phyloP scores from a whole-genome alignment of 1,140 invertebrate genomes.

The Plectus sambesii region DNA sequence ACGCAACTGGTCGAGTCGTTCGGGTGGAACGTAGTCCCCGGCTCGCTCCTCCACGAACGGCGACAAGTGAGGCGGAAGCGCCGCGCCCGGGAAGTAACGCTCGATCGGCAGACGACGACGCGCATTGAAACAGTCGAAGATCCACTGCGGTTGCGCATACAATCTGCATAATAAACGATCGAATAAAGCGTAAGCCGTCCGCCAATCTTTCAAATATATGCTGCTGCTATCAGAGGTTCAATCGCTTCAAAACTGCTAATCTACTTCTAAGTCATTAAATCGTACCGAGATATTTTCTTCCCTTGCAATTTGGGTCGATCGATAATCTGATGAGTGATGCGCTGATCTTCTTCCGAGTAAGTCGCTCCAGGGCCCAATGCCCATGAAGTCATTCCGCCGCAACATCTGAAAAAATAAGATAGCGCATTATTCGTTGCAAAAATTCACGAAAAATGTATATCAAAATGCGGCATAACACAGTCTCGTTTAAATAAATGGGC shows the following conservation, averaged over 20 bases:
- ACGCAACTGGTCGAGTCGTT: slow-evolving; percentile 62
- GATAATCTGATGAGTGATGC: slow-evolving; percentile 93
- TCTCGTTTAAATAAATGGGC: too few species aligned
- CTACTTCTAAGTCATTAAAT: neutral
- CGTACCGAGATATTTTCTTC: slow-evolving; percentile 51
- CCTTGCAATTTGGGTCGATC: slow-evolving; percentile 78
- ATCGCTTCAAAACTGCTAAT: too few species aligned
- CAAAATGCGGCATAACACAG: too few species aligned
- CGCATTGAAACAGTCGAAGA: slow-evolving; percentile 90
- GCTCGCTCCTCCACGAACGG: slow-evolving; percentile 68
- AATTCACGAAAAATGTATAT: too few species aligned
- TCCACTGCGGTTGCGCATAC: slow-evolving; percentile 98
- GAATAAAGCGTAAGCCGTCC: neutral
- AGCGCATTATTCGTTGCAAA: too few species aligned
- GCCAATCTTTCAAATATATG: neutral
- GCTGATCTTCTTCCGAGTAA: slow-evolving; percentile 76
- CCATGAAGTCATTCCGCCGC: slow-evolving; percentile 94
- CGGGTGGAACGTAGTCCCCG: slow-evolving; percentile 72
- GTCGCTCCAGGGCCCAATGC: slow-evolving; percentile 74
- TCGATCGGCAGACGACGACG: slow-evolving; percentile 71
- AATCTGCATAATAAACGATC: too few species aligned
- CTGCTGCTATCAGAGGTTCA: neutral
- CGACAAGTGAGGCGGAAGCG: slow-evolving; percentile 87
- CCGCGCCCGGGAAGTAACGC: slow-evolving; percentile 79
- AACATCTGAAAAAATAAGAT: slow-evolving; percentile 57